phyloP scores from a whole-genome alignment of 2,113 vertebrate species.

The Neolamprologus kungweensis region DNA sequence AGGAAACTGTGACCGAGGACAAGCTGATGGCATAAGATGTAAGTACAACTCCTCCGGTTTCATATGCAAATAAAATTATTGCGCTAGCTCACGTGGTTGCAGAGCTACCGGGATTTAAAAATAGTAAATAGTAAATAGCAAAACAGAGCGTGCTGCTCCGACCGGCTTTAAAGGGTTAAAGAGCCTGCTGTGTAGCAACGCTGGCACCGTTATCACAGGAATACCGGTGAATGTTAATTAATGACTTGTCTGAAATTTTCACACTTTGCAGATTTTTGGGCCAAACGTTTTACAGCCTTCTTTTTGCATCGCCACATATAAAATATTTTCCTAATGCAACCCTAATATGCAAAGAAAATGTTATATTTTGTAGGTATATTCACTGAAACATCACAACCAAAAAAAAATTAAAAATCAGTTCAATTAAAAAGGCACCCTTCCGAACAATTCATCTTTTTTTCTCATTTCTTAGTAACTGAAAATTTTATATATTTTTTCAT shows the following conservation, averaged over 20 bases:
- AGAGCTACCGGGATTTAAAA: too few relatives aligned
- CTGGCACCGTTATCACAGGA: neutral
- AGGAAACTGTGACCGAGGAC: too few relatives aligned
- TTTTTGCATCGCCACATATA: neutral
- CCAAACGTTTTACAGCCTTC: accelerated
- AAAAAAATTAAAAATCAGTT: neutral
- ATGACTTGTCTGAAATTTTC: neutral
- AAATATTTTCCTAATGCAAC: neutral
- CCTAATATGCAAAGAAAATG: neutral
- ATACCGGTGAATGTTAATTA: neutral
- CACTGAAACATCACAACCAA: neutral
- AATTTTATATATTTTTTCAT: neutral
- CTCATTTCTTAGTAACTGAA: neutral
- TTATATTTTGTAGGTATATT: neutral
- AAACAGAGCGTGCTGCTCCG: too few relatives aligned
- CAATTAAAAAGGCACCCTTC: accelerated
- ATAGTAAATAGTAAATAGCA: too few relatives aligned
- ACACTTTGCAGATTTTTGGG: neutral
- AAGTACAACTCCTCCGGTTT: too few relatives aligned
- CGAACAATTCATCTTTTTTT: accelerated
- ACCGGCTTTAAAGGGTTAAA: neutral
- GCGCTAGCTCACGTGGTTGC: too few relatives aligned
- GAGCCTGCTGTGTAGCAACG: neutral
- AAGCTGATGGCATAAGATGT: too few relatives aligned
- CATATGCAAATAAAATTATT: too few relatives aligned